These are phyloP conservation scores for Cactoblastis cactorum DNA, from an alignment of 2,888 invertebrate genomes.

Conservation along the genomic window DNA sequence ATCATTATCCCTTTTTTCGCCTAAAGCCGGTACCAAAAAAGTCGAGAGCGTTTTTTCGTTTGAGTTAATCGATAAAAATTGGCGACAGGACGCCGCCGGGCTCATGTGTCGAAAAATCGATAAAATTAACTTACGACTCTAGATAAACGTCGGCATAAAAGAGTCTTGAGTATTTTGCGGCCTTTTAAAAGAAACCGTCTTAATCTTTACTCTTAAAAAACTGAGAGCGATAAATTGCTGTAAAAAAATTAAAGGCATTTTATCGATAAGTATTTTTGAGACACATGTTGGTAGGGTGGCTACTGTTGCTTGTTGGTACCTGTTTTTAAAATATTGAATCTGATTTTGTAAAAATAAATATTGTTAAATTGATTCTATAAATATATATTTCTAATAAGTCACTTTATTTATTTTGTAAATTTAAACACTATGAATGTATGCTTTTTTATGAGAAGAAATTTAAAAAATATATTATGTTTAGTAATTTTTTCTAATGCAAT, in stretches of 20 bases:
- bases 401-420: too few relatives aligned
- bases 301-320: background rate
- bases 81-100: conserved; percentile 46
- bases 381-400: too few relatives aligned
- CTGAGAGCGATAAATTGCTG: conserved; percentile 9
- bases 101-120: conserved; percentile 52
- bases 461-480: too few relatives aligned
- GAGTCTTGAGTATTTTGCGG: conserved; percentile 9
- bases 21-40: background rate
- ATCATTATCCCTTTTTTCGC: background rate
- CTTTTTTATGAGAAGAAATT: too few relatives aligned
- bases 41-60: background rate
- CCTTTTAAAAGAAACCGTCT: conserved; percentile 13
- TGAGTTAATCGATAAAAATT: conserved; percentile 30
- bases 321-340: background rate
- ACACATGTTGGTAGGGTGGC: conserved; percentile 12
- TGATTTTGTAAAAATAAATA: too few relatives aligned
- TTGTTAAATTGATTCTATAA: too few relatives aligned
- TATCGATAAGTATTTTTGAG: conserved; percentile 6
- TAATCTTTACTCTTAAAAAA: conserved; percentile 22
- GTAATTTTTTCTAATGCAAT: too few relatives aligned
- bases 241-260: conserved; percentile 1
- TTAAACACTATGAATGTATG: too few relatives aligned
- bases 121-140: conserved; percentile 42
- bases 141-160: conserved; percentile 9